Percentiles rank a stretch among this genome's conserved stretches.
These are phyloP conservation scores for Tinea semifulvella DNA, from an alignment of 2,888 invertebrate species.

Conservation along the genomic window DNA sequence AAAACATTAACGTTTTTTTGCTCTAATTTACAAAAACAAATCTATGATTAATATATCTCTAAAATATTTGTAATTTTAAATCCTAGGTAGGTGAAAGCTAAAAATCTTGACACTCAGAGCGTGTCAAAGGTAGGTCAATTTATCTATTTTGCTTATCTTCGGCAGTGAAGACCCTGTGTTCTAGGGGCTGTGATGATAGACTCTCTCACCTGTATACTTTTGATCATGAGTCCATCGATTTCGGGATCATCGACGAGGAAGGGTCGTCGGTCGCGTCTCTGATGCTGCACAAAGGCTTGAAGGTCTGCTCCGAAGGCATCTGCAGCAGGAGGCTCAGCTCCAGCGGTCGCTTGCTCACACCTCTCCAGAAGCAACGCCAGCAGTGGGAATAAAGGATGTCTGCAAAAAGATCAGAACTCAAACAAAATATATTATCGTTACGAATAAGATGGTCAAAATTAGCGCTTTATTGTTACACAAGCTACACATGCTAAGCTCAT, in stretches of 20 bases:
- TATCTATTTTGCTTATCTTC: too few species aligned
- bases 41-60: not conserved
- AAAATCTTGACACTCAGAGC: too few species aligned
- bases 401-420: slow-evolving; percentile 35
- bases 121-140: too few species aligned
- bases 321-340: slow-evolving; percentile 80
- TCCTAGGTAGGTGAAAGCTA: too few species aligned
- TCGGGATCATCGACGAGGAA: slow-evolving; percentile 92
- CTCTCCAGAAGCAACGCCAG: slow-evolving; percentile 92
- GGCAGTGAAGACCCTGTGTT: too few species aligned
- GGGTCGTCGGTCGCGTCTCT: slow-evolving; percentile 85
- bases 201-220: slow-evolving; percentile 53
- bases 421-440: too few species aligned
- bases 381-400: slow-evolving; percentile 94
- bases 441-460: too few species aligned
- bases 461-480: too few species aligned
- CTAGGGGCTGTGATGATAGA: too few species aligned
- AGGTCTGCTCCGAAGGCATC: slow-evolving; percentile 94
- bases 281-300: slow-evolving; percentile 87
- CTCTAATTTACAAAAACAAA: not conserved
- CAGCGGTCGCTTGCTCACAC: slow-evolving; percentile 96
- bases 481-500: too few species aligned
- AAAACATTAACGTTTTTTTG: not conserved
- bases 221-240: slow-evolving; percentile 84
- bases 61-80: too few species aligned